Percentiles rank a stretch among this genome's conserved stretches.
Evolutionary conservation across 2,113 vertebrate genomes (phyloP).

Genomic region (Sterna hirundo): DNA sequence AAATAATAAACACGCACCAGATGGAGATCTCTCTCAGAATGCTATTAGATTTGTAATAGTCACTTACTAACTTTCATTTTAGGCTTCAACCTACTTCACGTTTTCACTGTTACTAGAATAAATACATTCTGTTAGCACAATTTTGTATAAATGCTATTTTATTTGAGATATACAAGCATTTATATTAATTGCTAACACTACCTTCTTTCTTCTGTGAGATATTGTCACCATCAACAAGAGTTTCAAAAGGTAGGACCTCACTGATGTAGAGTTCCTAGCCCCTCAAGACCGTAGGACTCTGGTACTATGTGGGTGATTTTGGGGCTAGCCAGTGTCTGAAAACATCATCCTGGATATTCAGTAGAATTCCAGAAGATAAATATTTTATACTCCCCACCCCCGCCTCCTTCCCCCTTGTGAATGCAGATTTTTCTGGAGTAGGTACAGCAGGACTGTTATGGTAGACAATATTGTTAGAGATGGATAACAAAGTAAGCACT

Average conservation of each 20-base stretch:
- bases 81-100: not conserved
- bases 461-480: not conserved
- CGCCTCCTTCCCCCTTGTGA: rapidly evolving
- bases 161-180: not conserved
- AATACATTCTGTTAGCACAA: not conserved
- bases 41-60: not conserved
- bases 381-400: not conserved
- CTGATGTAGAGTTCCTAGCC: not conserved
- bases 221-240: not conserved
- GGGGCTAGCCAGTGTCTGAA: not conserved
- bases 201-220: not conserved
- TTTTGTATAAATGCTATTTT: not conserved
- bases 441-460: not conserved
- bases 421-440: not conserved
- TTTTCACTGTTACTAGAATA: not conserved
- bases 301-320: not conserved
- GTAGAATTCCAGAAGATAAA: not conserved
- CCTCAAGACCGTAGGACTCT: too few species aligned
- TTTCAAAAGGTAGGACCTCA: not conserved
- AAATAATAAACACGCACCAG: not conserved
- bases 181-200: not conserved
- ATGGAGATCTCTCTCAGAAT: not conserved
- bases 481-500: not conserved
- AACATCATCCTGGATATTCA: not conserved
- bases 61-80: not conserved